phyloP scores from a whole-genome alignment of 2,113 vertebrate genomes.

The Tachycineta bicolor region DNA sequence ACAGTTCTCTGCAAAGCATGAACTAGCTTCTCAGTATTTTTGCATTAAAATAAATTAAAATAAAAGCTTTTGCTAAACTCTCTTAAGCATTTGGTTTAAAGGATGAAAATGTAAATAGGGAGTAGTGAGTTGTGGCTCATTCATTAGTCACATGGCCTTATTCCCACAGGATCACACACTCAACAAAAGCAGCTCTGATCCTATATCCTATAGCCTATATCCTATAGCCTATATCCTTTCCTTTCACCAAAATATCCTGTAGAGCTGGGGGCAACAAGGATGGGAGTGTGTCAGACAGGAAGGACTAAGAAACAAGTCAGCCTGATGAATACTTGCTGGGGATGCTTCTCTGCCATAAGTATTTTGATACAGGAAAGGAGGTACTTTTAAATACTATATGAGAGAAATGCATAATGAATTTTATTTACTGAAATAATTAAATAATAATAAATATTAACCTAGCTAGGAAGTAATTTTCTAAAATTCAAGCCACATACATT shows the following conservation, averaged over 20 bases:
- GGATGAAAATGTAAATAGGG: not conserved
- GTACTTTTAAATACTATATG: not conserved
- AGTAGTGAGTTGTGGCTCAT: not conserved
- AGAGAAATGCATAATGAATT: not conserved
- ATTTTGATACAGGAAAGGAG: not conserved
- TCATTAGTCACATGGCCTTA: not conserved
- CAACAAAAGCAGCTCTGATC: not conserved
- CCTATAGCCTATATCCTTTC: not conserved
- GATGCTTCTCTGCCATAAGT: not conserved
- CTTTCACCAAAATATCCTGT: not conserved
- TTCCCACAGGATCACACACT: not conserved
- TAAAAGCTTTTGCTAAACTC: not conserved
- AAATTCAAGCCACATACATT: not conserved
- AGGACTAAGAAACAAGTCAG: not conserved
- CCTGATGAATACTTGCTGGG: not conserved
- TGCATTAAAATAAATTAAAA: not conserved
- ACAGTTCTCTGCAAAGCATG: not conserved
- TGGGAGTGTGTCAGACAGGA: not conserved
- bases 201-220: not conserved
- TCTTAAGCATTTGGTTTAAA: not conserved
- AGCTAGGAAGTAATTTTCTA: not conserved
- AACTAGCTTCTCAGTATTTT: not conserved
- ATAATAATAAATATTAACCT: not conserved
- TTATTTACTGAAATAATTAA: not conserved
- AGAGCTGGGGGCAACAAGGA: not conserved